Base-by-base conservation (phyloP, 2,797 vertebrate species). In the Catharus ustulatus region DNA sequence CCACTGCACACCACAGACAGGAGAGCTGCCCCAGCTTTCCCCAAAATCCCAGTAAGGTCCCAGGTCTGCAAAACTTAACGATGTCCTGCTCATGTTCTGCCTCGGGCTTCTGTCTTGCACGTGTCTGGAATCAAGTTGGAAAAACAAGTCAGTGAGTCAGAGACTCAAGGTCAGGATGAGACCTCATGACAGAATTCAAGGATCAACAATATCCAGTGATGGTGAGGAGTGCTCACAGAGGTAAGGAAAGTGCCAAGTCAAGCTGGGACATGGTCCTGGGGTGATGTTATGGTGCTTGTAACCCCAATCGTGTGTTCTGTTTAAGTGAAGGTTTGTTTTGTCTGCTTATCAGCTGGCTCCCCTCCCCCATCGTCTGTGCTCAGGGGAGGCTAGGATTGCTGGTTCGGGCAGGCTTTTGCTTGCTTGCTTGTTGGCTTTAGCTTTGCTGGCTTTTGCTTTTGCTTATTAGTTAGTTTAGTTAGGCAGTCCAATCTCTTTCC, bases 191-290 rank as follows among this genome's bases (percentile, higher is more conserved):
- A 26, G 27, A 30, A 26, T 36, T 61, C 46, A 61, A 49, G 32
- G 11, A 52, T 61, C 46, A 36, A 29, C 32, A 61, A 43, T 14
- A 51, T 36, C 34, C 66, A 69, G 55, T 1, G 0, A 34, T 29
- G 0, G 2, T 32, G 36, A 69, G 55, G 45, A 42, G 32, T 30
- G 36, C 16, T 30, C 6, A 4, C 1, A 32, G n/a, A 32, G 38
- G n/a, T 30, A 29, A 59, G 46, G 38, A 32, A 52, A 52, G 59
- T 29, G 30, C n/a, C 23, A 34, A 34, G 30, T 21, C 42, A 73
- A 10, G 45, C 24, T 30, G 38, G 36, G 36, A 81, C 34, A 34
- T 34, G n/a, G n/a, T n/a, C n/a, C n/a, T n/a, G n/a, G n/a, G n/a
- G n/a, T n/a, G n/a, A n/a, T n/a, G n/a, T n/a, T n/a, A n/a, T n/a